phyloP scores from a whole-genome alignment of 2,113 vertebrate genomes.

The Asarcornis scutulata region DNA sequence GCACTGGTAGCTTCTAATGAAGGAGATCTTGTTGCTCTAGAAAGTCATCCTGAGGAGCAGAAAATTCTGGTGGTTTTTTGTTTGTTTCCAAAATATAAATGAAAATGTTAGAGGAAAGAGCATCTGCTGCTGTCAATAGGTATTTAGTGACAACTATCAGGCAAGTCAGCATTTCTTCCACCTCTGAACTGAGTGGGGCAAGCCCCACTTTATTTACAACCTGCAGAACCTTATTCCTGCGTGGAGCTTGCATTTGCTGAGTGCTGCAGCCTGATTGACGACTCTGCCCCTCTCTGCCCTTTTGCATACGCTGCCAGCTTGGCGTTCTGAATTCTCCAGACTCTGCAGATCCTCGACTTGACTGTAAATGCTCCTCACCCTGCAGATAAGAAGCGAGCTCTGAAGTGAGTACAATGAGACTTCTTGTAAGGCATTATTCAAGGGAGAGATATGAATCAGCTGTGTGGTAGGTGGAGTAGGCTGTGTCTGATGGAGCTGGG shows the following conservation, averaged over 20 bases:
- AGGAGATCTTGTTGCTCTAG: background rate
- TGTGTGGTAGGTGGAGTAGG: background rate
- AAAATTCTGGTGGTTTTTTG: background rate
- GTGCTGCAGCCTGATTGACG: background rate
- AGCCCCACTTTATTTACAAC: background rate
- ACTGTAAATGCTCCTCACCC: background rate
- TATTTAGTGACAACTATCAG: background rate
- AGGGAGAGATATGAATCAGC: background rate
- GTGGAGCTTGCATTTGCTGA: background rate
- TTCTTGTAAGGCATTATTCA: background rate
- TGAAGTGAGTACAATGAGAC: background rate
- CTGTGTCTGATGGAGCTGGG: fast-evolving
- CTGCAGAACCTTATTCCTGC: background rate
- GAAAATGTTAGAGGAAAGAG: background rate
- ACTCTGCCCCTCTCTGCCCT: background rate
- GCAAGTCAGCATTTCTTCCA: background rate
- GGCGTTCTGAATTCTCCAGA: background rate
- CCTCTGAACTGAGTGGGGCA: background rate
- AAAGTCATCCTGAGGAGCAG: background rate
- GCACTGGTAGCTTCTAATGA: background rate
- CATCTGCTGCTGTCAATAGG: background rate
- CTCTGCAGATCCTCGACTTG: background rate
- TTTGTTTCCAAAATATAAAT: background rate
- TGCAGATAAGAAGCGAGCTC: background rate
- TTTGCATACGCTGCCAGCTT: background rate